These are phyloP conservation scores for Lacanobia oleracea DNA, from an alignment of 2,888 invertebrate genomes.

Conservation along the genomic window DNA sequence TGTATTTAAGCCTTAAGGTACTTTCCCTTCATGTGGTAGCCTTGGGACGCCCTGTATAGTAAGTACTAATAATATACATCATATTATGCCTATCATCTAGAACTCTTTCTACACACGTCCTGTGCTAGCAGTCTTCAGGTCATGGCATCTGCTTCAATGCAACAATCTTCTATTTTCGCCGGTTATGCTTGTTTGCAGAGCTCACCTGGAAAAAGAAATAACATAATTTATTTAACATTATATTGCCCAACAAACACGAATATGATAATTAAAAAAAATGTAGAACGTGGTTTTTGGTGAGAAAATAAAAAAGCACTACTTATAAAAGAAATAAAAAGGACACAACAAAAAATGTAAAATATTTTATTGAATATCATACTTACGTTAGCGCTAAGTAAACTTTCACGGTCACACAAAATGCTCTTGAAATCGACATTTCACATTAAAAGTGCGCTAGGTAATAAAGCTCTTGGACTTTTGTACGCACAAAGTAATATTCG, in stretches of 20 bases:
- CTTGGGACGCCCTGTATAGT: no score
- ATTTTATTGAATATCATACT: constrained; percentile 34
- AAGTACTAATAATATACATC: no score
- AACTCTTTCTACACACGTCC: background rate
- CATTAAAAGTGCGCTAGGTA: constrained; percentile 6
- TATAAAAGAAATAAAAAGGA: background rate
- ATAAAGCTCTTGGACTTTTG: constrained; percentile 10
- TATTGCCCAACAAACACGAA: background rate
- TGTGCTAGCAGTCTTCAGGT: background rate
- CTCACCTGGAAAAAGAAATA: constrained; percentile 35
- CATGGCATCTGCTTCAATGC: background rate
- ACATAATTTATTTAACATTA: background rate
- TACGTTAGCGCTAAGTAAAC: constrained; percentile 24
- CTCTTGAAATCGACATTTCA: constrained; percentile 13
- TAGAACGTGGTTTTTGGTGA: background rate
- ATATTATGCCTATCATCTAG: background rate
- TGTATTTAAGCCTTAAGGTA: no score
- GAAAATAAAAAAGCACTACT: constrained; percentile 1
- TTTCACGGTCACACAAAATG: constrained; percentile 17
- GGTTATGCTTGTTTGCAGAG: background rate
- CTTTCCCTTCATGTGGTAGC: no score
- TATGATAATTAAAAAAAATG: background rate
- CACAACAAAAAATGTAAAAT: background rate
- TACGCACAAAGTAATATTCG: constrained; percentile 15
- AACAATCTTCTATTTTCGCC: background rate